phyloP scores from a whole-genome alignment of 2,113 vertebrate species.

The Vulpes ferrilata region DNA sequence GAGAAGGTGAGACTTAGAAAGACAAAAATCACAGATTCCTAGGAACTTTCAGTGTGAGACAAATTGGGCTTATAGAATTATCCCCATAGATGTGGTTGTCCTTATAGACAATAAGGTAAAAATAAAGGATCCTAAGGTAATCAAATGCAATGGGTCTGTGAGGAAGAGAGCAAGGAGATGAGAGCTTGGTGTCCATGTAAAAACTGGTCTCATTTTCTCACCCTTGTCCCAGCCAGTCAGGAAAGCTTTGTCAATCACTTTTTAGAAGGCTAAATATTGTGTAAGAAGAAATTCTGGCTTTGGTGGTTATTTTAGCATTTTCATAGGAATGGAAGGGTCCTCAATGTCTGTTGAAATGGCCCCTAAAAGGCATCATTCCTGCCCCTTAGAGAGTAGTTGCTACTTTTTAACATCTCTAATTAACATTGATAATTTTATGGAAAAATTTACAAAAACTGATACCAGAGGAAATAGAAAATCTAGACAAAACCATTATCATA shows the following conservation, averaged over 20 bases:
- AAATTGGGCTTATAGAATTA: background rate
- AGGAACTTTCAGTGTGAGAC: background rate
- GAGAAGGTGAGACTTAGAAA: background rate
- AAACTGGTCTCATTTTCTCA: background rate
- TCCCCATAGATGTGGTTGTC: background rate
- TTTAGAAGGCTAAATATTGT: background rate
- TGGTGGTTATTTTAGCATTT: background rate
- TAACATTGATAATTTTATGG: background rate
- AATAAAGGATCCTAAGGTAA: background rate
- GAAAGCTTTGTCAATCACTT: background rate
- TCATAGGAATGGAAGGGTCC: background rate
- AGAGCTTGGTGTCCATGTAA: background rate
- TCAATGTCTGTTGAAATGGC: background rate
- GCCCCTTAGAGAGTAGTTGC: background rate
- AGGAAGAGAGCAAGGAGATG: background rate
- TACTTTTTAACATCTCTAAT: background rate
- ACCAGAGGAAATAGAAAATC: conserved; percentile 2
- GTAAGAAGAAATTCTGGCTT: background rate
- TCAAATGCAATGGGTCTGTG: background rate
- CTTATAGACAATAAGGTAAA: background rate
- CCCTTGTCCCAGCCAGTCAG: background rate
- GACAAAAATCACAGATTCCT: background rate
- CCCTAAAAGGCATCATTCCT: background rate
- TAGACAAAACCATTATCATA: background rate
- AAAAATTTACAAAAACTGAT: background rate